These are phyloP conservation scores for Thysanoteuthis rhombus DNA, from an alignment of 2,888 invertebrate genomes.

Conservation along the genomic window DNA sequence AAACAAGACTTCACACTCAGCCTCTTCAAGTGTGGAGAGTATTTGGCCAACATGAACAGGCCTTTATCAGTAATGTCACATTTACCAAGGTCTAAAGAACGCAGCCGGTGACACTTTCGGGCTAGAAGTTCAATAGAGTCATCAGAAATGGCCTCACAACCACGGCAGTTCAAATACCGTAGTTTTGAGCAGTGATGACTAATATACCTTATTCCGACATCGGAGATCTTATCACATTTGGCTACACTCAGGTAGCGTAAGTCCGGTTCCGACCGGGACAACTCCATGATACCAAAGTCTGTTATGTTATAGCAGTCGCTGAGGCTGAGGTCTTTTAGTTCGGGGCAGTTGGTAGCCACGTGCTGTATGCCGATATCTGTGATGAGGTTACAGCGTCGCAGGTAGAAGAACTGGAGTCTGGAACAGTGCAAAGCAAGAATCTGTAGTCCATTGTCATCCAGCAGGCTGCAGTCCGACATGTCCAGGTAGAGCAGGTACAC, in stretches of 20 bases:
- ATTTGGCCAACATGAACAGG: constrained; percentile 82
- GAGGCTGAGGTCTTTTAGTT: constrained; percentile 82
- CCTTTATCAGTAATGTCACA: constrained; percentile 93
- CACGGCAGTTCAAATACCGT: constrained; percentile 86
- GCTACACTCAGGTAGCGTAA: constrained; percentile 91
- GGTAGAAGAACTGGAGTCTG: constrained; percentile 85
- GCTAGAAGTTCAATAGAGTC: constrained; percentile 88
- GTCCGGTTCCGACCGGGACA: constrained; percentile 87
- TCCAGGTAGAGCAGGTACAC: constrained; percentile 87
- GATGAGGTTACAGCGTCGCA: constrained; percentile 87
- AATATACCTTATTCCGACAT: constrained; percentile 87
- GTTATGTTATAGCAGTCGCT: constrained; percentile 88
- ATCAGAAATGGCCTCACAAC: constrained; percentile 93
- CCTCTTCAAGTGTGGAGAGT: constrained; percentile 83
- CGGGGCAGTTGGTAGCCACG: constrained; percentile 87
- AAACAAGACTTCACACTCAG: constrained; percentile 90
- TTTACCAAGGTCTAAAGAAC: constrained; percentile 90
- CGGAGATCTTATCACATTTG: constrained; percentile 86
- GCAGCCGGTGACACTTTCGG: constrained; percentile 83
- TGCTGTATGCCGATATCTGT: constrained; percentile 92
- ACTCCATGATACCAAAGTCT: constrained; percentile 88
- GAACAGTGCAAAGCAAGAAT: constrained; percentile 87
- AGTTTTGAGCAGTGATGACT: constrained; percentile 88
- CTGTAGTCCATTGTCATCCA: constrained; percentile 86
- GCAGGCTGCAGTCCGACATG: constrained; percentile 85